Evolutionary conservation across 2,113 vertebrate genomes (phyloP), one percentile per base, ranked within the genome.

Genomic region (Sylvia atricapilla): DNA sequence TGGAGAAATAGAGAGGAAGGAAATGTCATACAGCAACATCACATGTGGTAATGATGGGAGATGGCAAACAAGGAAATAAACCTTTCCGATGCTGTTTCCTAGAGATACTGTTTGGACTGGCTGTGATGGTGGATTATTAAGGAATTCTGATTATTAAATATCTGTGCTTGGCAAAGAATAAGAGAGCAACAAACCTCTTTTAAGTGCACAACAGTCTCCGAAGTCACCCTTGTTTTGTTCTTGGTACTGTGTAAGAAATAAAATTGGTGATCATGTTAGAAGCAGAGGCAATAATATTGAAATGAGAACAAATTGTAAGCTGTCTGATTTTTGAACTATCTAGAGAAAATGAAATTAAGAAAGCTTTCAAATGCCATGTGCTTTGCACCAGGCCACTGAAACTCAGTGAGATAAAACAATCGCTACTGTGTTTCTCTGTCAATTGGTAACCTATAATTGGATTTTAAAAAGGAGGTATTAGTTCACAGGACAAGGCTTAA

Each of bases 71-170:
- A 76, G 97, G 96, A 98, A 97, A 93, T 73, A 82, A 85, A 94
- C 72, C 35, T 96, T 97, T 97, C 97, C 95, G 7, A 66, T 89
- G 92, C 97, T 98, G 98, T 95, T 98, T 98, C 97, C 96, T 83
- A 96, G 93, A 98, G 98, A 98, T 98, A 98, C 66, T 28, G 43
- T 73, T 76, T 75, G 88, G 86, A 52, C 43, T 84, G 39, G 58
- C 53, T 82, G 60, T 68, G 44, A 53, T 43, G 79, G 64, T 87
- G 88, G 84, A 80, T 87, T 52, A 89, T 47, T 64, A 78, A 81
- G 90, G 59, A 81, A 60, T 90, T 28, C 18, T 93, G 64, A 63
- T 66, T 67, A 69, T 72, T 85, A 93, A 77, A 30, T 43, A 52
- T 75, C 80, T 78, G 63, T 43, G 28, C 47, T 69, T 79, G 76